A percentile compares a stretch with the other conserved stretches of the same genome.
Evolutionary conservation across 2,113 vertebrate species (phyloP).

Genomic region (Alligator sinensis): DNA sequence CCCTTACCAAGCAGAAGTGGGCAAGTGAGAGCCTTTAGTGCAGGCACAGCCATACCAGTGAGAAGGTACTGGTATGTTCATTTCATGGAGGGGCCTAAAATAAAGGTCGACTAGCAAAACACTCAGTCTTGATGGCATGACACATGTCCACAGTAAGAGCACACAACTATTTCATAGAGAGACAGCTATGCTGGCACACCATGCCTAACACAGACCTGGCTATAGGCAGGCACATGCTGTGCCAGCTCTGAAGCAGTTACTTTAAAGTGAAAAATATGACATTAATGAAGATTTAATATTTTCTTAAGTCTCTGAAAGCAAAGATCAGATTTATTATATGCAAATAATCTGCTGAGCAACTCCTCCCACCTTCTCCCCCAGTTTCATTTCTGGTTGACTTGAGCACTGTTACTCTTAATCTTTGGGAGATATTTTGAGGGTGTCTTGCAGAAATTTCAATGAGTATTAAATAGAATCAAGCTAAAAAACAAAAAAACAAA

Average conservation of each 20-base stretch:
- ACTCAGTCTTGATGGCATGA: rapidly evolving
- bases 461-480: conserved; percentile 18
- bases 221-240: not conserved
- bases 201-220: not conserved
- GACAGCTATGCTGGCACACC: not conserved
- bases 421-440: conserved; percentile 33
- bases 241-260: not conserved
- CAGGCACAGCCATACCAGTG: too few relatives aligned
- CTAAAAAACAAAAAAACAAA: not conserved
- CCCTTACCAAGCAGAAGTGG: too few relatives aligned
- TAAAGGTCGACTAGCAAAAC: not conserved
- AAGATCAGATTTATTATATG: conserved; percentile 37
- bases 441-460: conserved; percentile 29
- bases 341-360: conserved; percentile 12
- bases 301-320: not conserved
- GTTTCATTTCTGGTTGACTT: conserved; percentile 20
- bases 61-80: too few relatives aligned
- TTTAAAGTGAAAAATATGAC: not conserved
- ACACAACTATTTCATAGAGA: too few relatives aligned
- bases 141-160: not conserved
- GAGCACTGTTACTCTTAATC: conserved; percentile 36
- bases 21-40: too few relatives aligned
- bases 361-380: not conserved
- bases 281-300: conserved; percentile 24
- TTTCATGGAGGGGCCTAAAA: not conserved